Evolutionary conservation across 2,888 invertebrate species (phyloP), one percentile per base, ranked within the genome.

Genomic region (Eristalinus aeneus): DNA sequence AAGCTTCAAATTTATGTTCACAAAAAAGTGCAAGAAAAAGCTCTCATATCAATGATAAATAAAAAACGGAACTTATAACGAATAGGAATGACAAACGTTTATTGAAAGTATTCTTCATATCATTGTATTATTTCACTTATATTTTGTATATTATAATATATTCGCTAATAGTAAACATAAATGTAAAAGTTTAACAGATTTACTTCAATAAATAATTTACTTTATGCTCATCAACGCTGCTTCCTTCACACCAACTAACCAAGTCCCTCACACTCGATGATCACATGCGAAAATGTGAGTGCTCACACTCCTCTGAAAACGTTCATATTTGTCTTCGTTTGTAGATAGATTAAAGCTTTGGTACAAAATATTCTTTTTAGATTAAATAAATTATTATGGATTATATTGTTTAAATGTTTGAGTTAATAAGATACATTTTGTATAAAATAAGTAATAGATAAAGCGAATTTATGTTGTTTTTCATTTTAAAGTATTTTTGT

Each of bases 101-200:
- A 71, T 75, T 84, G 58, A 78, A 78, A 78, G 63, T 77, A 64
- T 60, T 75, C 32, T 54, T 63, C 46, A 46, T 46, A 46, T 39
- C 39, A 39, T 53, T 74, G 32, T 80, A 60, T 68, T 68, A 36
- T 54, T 80, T 58, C 46, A 46, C 4, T 67, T 54, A 54, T 73
- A 74, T 74, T 79, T 71, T 71, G 36, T 84, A 84, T 65, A 16
- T 73, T 83, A 69, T 71, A 58, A 54, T 79, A 65, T 78, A 60
- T 67, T 65, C 71, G 65, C 78, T 74, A 73, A 78, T 75, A 72
- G 64, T 84, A 75, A 84, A 84, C 79, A 79, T 78, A 84, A 77
- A 79, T 79, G 56, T 75, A 46, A 84, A 84, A 74, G 34, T 54
- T 36, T 74, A 64, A 78, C 64, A 83, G 54, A 77, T 36, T 73